Evolutionary conservation across 2,888 invertebrate species (phyloP).

Genomic region (Drosophila nigritarsus): DNA sequence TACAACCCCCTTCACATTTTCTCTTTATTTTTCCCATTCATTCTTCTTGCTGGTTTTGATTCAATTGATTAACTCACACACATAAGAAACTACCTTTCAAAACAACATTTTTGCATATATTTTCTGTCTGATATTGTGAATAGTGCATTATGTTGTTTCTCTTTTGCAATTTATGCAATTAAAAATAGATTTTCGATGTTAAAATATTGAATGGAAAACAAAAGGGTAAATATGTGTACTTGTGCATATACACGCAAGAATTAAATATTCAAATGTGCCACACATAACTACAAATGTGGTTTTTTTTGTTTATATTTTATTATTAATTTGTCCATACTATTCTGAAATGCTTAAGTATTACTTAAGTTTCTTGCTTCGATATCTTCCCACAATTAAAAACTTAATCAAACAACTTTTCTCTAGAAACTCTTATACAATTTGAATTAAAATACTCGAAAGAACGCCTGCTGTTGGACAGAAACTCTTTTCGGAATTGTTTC

Average conservation of each 20-base stretch:
- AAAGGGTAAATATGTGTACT: conserved; percentile 1
- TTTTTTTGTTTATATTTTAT: background rate
- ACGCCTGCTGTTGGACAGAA: background rate
- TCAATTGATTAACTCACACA: conserved; percentile 47
- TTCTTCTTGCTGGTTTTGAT: conserved; percentile 16
- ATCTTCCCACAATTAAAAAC: background rate
- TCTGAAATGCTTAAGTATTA: background rate
- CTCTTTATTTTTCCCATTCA: conserved; percentile 9
- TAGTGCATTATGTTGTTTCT: background rate
- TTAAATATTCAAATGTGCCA: background rate
- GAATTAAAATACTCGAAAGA: conserved; percentile 2
- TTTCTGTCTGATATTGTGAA: conserved; percentile 20
- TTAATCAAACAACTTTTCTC: background rate
- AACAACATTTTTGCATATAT: conserved; percentile 27
- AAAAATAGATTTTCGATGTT: background rate
- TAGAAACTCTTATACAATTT: conserved; percentile 44
- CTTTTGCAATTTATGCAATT: conserved; percentile 11
- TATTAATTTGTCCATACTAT: background rate
- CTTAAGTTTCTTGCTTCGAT: background rate
- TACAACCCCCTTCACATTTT: conserved; percentile 5
- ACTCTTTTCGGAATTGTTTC: conserved; percentile 24
- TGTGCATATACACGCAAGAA: background rate
- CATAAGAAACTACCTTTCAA: conserved; percentile 7
- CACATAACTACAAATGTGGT: background rate
- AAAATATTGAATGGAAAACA: conserved; percentile 1